A percentile compares a stretch with the other conserved stretches of the same genome.
These are phyloP conservation scores for Scatophagus argus DNA, from an alignment of 2,113 vertebrate species.

Conservation along the genomic window DNA sequence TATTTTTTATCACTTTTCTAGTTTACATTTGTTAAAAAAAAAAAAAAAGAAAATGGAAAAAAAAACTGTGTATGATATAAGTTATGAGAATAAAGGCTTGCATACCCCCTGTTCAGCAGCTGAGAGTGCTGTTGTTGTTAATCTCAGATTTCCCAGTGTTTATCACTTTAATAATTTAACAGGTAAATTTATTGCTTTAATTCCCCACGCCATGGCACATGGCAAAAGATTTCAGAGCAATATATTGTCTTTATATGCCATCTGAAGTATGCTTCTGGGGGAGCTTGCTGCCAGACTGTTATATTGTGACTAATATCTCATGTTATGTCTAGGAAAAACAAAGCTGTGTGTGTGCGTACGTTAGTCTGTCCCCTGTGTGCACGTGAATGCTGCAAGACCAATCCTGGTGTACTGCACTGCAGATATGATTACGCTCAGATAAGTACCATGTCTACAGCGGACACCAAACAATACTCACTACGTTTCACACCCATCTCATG, in stretches of 20 bases:
- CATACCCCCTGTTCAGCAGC: constrained; percentile 28
- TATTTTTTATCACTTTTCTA: constrained; percentile 27
- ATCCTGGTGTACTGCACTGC: constrained; percentile 50
- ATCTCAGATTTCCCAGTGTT: constrained; percentile 71
- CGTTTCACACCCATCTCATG: constrained; percentile 23
- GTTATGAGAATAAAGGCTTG: constrained; percentile 37
- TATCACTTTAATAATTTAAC: constrained; percentile 81
- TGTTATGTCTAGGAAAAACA: constrained; percentile 80
- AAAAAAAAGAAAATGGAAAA: no score
- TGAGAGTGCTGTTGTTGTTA: constrained; percentile 37
- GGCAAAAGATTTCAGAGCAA: constrained; percentile 70
- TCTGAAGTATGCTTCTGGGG: constrained; percentile 76
- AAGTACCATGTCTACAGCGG: constrained; percentile 64
- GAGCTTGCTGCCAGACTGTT: constrained; percentile 70
- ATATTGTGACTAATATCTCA: constrained; percentile 83
- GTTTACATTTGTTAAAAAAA: neutral
- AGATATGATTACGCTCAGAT: constrained; percentile 77
- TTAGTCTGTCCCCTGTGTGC: constrained; percentile 46
- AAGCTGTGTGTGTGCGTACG: constrained; percentile 46
- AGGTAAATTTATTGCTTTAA: constrained; percentile 83
- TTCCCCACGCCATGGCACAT: constrained; percentile 71
- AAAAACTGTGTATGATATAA: constrained; percentile 14
- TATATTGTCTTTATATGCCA: constrained; percentile 79
- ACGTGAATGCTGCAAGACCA: constrained; percentile 35
- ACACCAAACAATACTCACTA: constrained; percentile 57